These are phyloP conservation scores for Drosophila subquinaria DNA, from an alignment of 2,888 invertebrate genomes.

Conservation along the genomic window DNA sequence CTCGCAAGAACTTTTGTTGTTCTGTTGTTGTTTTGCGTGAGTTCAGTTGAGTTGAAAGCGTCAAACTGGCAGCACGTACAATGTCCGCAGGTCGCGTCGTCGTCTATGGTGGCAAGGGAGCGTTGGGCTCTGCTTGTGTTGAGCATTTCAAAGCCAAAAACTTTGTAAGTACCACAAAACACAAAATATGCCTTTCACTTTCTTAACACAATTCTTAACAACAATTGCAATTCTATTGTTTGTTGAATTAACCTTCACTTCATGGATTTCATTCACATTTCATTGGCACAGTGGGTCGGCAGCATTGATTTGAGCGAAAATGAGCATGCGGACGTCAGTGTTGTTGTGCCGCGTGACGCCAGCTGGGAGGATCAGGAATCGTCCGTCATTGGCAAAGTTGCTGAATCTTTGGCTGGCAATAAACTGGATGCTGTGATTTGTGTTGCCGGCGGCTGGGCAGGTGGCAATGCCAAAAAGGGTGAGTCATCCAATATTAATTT, in stretches of 20 bases:
- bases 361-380: slow-evolving; percentile 92
- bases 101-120: slow-evolving; percentile 98
- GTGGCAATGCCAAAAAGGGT: slow-evolving; percentile 95
- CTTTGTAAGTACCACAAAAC: slow-evolving; percentile 88
- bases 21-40: slow-evolving; percentile 3
- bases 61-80: slow-evolving; percentile 72
- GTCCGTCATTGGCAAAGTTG: slow-evolving; percentile 89
- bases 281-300: slow-evolving; percentile 91
- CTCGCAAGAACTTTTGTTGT: slow-evolving; percentile 25
- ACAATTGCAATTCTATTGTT: slow-evolving; percentile 7
- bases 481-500: slow-evolving; percentile 6
- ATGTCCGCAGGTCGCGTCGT: slow-evolving; percentile 91
- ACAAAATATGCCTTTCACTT: slow-evolving; percentile 55
- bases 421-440: slow-evolving; percentile 98
- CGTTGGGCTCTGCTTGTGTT: slow-evolving; percentile 95
- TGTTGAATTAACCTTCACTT: slow-evolving; percentile 25
- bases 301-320: slow-evolving; percentile 94
- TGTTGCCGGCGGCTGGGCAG: slow-evolving; percentile 99
- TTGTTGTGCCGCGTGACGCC: slow-evolving; percentile 92
- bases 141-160: slow-evolving; percentile 95
- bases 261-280: background rate
- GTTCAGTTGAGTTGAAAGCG: slow-evolving; percentile 53
- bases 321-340: slow-evolving; percentile 95
- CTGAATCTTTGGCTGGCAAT: slow-evolving; percentile 89
- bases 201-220: slow-evolving; percentile 16